A percentile compares a stretch with the other conserved stretches of the same genome.
Conservation (phyloP, 2,888 invertebrate genomes). For the Mesoligia furuncula region DNA sequence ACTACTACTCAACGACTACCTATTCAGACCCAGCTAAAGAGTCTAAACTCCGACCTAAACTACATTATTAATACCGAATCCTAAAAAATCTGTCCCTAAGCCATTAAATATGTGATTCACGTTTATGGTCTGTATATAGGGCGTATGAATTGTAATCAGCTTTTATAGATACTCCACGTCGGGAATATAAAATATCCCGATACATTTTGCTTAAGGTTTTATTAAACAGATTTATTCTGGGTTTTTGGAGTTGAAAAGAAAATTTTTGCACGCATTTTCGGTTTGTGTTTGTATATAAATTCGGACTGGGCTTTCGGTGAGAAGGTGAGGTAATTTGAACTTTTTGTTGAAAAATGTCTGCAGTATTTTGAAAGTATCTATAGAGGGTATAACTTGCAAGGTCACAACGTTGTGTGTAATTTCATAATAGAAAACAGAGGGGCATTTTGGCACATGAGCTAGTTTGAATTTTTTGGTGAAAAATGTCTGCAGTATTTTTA, state of each 20-base stretch:
- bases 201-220: slow-evolving; percentile 55
- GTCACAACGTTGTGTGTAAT: neutral
- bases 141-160: slow-evolving; percentile 63
- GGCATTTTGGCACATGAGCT: neutral
- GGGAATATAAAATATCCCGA: slow-evolving; percentile 60
- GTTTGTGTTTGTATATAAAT: slow-evolving; percentile 30
- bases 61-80: slow-evolving; percentile 17
- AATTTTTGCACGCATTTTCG: slow-evolving; percentile 35
- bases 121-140: slow-evolving; percentile 50
- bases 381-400: neutral
- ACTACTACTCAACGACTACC: slow-evolving; percentile 10
- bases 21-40: slow-evolving; percentile 12
- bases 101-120: slow-evolving; percentile 56
- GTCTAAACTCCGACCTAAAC: slow-evolving; percentile 20
- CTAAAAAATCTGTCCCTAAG: slow-evolving; percentile 28
- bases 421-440: neutral
- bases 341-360: neutral
- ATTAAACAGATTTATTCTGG: slow-evolving; percentile 58
- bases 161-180: slow-evolving; percentile 51
- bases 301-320: slow-evolving; percentile 18
- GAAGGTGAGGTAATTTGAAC: neutral
- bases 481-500: neutral
- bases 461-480: slow-evolving; percentile 3
- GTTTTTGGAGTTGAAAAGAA: slow-evolving; percentile 54
- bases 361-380: neutral